phyloP scores from a whole-genome alignment of 2,888 invertebrate species.

The Cheilosia grossa region DNA sequence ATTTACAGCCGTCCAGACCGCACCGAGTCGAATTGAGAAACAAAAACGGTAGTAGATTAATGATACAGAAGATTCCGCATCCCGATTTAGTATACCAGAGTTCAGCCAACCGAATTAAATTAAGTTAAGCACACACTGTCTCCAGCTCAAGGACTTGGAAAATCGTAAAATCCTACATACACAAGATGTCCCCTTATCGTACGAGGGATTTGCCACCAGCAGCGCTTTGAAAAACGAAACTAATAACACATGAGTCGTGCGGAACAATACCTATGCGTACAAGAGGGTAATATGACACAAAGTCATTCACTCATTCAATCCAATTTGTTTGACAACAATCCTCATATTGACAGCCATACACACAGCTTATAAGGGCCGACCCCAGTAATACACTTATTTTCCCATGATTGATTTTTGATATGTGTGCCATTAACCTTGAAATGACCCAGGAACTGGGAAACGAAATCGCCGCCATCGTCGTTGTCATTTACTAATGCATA shows the following conservation, averaged over 20 bases:
- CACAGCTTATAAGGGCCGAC: constrained; percentile 10
- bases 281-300: constrained; percentile 27
- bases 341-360: neutral
- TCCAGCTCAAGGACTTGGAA: neutral
- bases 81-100: constrained; percentile 12
- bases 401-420: constrained; percentile 67
- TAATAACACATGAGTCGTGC: constrained; percentile 4
- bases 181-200: constrained; percentile 12
- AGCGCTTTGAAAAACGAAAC: neutral
- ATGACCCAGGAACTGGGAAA: constrained; percentile 17
- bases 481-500: constrained; percentile 28
- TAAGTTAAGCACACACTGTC: constrained; percentile 19
- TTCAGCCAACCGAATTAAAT: constrained; percentile 34
- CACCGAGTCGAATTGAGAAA: neutral
- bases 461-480: neutral
- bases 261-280: neutral
- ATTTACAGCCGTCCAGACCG: constrained; percentile 10
- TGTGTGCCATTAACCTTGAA: constrained; percentile 60
- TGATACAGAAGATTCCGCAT: constrained; percentile 32
- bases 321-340: constrained; percentile 37
- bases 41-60: constrained; percentile 12
- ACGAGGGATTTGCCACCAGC: neutral
- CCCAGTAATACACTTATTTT: constrained; percentile 41
- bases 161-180: neutral
- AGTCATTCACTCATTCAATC: constrained; percentile 22